Base-by-base conservation (phyloP, 2,113 vertebrate genomes). In the Lampris megalopsis region DNA sequence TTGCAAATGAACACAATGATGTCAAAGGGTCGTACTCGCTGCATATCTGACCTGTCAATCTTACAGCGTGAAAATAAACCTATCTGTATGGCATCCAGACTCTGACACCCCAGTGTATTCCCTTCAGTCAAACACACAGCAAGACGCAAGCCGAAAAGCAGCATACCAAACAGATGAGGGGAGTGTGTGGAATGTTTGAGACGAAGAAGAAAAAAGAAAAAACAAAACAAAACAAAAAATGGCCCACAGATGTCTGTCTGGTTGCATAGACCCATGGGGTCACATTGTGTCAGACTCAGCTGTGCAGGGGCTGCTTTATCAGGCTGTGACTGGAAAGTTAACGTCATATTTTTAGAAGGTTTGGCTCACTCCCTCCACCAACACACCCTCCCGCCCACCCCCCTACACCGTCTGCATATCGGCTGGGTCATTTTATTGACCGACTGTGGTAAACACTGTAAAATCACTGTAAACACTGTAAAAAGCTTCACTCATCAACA, bases 81-180 rank as follows among this genome's bases (percentile, higher is more conserved):
- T 40, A 11, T 37, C 24, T 50, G 43, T 7, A 58, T 38, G 36
- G 4, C n/a, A 6, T 0, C 40, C 4, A 38, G 8, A 41, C 8
- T 13, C 36, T 65, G 2, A 42, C 45, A 40, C 3, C 24, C 35
- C 42, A 37, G 43, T 40, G 40, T 77, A 11, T 66, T 43, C 68
- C 10, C 57, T 65, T 58, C 65, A 71, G 68, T 52, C 24, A 24
- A 43, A 73, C 0, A 75, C 43, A 35, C 65, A 77, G 50, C 53
- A 71, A 54, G 47, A 65, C 60, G 8, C n/a, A 56, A 36, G 68
- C 72, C 41, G 56, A 61, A 58, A 75, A 83, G 78, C 68, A 36
- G 54, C 85, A 92, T 91, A 83, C 88, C 91, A 84, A 83, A 81
- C 73, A 52, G 67, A 80, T 90, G 86, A 93, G 81, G 58, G 67